Evolutionary conservation across 2,888 invertebrate genomes (phyloP), one percentile per base, ranked within the genome.

Genomic region (Stenodema calcarata): DNA sequence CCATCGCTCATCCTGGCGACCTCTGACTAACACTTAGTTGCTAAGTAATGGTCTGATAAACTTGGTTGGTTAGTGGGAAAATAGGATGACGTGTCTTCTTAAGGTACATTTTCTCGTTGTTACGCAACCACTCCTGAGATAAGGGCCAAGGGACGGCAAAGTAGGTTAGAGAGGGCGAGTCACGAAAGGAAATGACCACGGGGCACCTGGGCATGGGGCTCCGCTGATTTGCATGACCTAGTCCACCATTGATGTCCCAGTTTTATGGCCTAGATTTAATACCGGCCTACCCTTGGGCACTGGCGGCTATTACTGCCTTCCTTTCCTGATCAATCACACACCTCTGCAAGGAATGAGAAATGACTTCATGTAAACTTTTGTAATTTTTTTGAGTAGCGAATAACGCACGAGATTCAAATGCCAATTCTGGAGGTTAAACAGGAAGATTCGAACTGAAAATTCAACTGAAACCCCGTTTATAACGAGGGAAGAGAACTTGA

Each of bases 101-200:
- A 6, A 75, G 75, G 12, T 7, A n/a, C 44, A 54, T 80, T 54
- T 54, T 35, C 80, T 30, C 54, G 54, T 30, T 14, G 80, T 54
- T 80, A 80, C 80, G 80, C 80, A 80, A 80, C 78, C 54, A 30
- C 30, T 54, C 54, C 23, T 28, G 14, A 12, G 62, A 82, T 62
- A 70, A 82, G 69, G 62, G 82, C 41, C 0, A 70, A 23, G 42
- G 42, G 42, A 70, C 27, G 82, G 41, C 41, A 11, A 82, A 82
- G 82, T 82, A 70, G 82, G 82, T 82, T 70, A 82, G 41, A 54
- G 62, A 28, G 42, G 23, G 30, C 23, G 42, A 82, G 82, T 82
- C 82, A 82, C 82, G 82, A 82, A 82, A 69, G 82, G 82, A 82
- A 82, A 82, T 82, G 82, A 82, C 82, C 82, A 70, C 14, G 41